Base-by-base conservation (phyloP, 2,113 vertebrate genomes). In the Trematocara variabile region DNA sequence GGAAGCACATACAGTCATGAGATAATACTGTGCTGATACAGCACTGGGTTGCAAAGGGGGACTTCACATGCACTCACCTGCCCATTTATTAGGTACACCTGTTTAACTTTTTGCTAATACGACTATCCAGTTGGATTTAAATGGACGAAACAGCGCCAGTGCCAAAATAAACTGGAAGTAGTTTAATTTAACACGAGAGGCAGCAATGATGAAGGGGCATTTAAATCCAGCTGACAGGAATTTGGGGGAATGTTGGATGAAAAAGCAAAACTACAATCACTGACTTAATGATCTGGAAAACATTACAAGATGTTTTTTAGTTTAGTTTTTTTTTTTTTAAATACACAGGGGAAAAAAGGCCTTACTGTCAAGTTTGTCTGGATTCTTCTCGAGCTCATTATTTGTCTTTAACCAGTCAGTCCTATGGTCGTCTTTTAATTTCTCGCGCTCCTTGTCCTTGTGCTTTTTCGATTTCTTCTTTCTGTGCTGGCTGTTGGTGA, bases 401-500 rank as follows among this genome's bases (percentile, higher is more conserved):
- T 94, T 95, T 1, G 86, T 82, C 44, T 96, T 95, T 20, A 94
- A 79, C 93, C 96, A 94, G 10, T 90, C 87, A 5, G 28, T 78
- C 50, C 70, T 82, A 91, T 79, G 91, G 84, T 79, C 81, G 37
- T 91, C 90, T 92, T 95, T 97, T 80, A 95, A 93, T 54, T 88
- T 91, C 58, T 96, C 95, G 1, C 94, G 53, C 30, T 96, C 95
- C 46, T 93, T 95, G 68, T 96, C 96, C 92, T 96, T 97, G 86
- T 96, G 96, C 91, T 96, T 96, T 90, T 96, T 96, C 5, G 95
- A 94, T 80, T 96, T 96, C 86, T 96, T 96, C 92, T 94, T 96
- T 80, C 70, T 94, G 92, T 94, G 94, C 82, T 95, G 95, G 88
- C 80, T 87, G 85, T 63, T 94, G 60, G 81, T 3, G 30, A 90